Conservation (phyloP, 2,888 invertebrate species). For the Gymnoscelis rufifasciata region DNA sequence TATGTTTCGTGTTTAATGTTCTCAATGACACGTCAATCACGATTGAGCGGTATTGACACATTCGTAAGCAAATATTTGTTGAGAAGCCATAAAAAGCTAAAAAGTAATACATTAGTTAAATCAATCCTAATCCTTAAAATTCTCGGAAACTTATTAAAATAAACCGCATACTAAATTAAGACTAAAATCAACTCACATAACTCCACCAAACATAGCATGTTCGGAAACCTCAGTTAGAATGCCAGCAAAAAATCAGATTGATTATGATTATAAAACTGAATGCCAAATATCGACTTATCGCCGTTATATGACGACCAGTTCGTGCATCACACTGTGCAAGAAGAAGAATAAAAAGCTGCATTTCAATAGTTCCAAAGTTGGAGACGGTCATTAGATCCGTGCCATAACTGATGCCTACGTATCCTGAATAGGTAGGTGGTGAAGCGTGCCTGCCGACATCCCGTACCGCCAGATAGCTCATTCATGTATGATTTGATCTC, state of each 20-base stretch:
- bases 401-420: conserved; percentile 61
- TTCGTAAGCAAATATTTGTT: too few relatives aligned
- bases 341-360: conserved; percentile 64
- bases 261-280: conserved; percentile 50
- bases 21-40: too few relatives aligned
- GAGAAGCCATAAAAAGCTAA: too few relatives aligned
- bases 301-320: conserved; percentile 73
- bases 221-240: conserved; percentile 24
- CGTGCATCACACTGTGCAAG: conserved; percentile 55
- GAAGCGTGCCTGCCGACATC: conserved; percentile 56
- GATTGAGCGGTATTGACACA: too few relatives aligned
- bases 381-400: conserved; percentile 73
- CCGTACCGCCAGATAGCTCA: conserved; percentile 53
- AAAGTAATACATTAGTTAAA: too few relatives aligned
- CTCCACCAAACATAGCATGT: conserved; percentile 7
- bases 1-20: too few relatives aligned
- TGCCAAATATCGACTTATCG: conserved; percentile 56
- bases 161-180: background rate
- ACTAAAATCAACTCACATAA: conserved; percentile 2
- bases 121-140: background rate
- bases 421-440: conserved; percentile 75
- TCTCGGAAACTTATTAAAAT: background rate
- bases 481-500: conserved; percentile 50
- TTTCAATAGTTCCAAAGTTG: conserved; percentile 61
- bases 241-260: conserved; percentile 36